Evolutionary conservation across 2,113 vertebrate genomes (phyloP), one percentile per base, ranked within the genome.

Genomic region (Oriolus oriolus): DNA sequence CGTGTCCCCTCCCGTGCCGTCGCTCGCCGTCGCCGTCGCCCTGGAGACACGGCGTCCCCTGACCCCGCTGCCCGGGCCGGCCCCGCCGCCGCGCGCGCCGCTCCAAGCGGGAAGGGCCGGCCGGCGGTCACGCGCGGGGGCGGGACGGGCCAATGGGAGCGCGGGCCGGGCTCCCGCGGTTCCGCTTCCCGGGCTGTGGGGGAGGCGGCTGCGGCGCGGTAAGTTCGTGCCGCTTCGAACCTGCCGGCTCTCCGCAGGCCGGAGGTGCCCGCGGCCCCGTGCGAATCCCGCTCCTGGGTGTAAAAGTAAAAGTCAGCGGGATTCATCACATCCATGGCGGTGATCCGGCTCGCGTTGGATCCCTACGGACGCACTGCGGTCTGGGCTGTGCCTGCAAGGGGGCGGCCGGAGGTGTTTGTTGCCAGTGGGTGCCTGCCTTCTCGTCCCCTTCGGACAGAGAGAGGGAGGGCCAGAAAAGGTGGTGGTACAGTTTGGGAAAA

Each of bases 211-310:
- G 6, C 13, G 60, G 37, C 9, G n/a, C 4, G 69, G 16, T 26
- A 4, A 44, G 37, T 77, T 16, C 5, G 57, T 5, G 47, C 21
- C 31, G 37, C 10, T 57, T 9, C 23, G 1, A 22, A 4, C 6
- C 37, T 2, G 54, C 26, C 44, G 5, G 33, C 20, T 52, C 3
- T 42, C 15, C 6, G 21, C 41, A 30, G 73, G 26, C 35, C 4
- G 24, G 10, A 20, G 41, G 35, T 19, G 64, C 7, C 28, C 12
- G 64, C 15, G 22, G n/a, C 41, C 50, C 45, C 11, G 0, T 2
- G 18, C 3, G 41, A 21, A 2, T 10, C 35, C n/a, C 18, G 2
- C 5, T 14, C 11, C 7, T 6, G 37, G 12, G 0, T 3, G 7
- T 21, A 1, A 7, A 18, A 20, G 7, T 21, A 1, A 7, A 18